phyloP scores from a whole-genome alignment of 2,113 vertebrate species.

The Galeopterus variegatus region DNA sequence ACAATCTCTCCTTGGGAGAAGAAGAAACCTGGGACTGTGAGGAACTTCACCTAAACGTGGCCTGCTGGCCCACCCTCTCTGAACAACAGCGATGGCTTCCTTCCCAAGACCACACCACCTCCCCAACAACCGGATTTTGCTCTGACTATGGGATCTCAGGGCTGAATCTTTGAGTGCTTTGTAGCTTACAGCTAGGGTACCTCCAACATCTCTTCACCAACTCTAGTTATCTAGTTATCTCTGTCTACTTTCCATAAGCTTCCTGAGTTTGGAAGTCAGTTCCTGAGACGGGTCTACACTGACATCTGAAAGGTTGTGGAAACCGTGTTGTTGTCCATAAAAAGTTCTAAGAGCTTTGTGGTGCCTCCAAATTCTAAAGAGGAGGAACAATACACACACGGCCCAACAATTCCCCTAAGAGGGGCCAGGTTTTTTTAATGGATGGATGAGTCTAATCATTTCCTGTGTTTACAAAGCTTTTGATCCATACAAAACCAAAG shows the following conservation, averaged over 20 bases:
- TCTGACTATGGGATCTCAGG: not conserved
- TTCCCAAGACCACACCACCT: not conserved
- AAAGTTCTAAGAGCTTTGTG: not conserved
- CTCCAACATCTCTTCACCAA: not conserved
- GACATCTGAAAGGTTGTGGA: not conserved
- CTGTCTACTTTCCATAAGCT: not conserved
- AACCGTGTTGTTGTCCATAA: not conserved
- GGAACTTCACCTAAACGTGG: not conserved
- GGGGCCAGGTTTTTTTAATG: not conserved
- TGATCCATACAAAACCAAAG: not conserved
- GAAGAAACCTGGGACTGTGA: not conserved
- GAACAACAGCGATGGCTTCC: not conserved
- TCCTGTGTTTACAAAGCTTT: not conserved
- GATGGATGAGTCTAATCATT: not conserved
- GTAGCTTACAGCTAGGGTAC: not conserved
- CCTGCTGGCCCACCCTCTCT: not conserved
- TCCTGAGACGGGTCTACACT: not conserved
- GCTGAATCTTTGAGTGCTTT: not conserved
- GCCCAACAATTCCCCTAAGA: not conserved
- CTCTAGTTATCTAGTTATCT: not conserved
- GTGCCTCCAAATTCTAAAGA: not conserved
- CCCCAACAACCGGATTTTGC: not conserved
- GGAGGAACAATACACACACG: not conserved
- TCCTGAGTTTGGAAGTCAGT: not conserved
- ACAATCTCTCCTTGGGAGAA: not conserved